Evolutionary conservation across 2,797 vertebrate species (phyloP).

Genomic region (Gallinago stenura): DNA sequence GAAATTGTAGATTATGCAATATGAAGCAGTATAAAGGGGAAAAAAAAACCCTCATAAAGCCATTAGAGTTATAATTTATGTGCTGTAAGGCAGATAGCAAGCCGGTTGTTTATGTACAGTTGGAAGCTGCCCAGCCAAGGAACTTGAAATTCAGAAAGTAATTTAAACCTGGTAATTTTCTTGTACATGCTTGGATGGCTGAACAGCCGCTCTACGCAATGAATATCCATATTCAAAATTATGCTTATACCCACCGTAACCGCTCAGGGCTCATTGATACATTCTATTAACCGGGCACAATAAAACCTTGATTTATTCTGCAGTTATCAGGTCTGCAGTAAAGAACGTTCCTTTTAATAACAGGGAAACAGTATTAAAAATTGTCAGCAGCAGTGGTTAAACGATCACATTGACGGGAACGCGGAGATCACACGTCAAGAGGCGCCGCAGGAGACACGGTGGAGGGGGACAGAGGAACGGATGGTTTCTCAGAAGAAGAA

Average conservation of each 20-base stretch:
- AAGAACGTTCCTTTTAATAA: not conserved
- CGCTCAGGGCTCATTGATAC: conserved; percentile 4
- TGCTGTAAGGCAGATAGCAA: not conserved
- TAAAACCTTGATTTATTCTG: conserved; percentile 5
- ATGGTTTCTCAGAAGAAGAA: too few relatives aligned
- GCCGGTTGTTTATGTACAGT: not conserved
- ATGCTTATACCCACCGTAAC: not conserved
- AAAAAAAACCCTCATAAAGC: not conserved
- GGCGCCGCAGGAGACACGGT: rapidly evolving
- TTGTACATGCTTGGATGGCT: not conserved
- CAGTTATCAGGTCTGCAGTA: not conserved
- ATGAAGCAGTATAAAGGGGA: not conserved
- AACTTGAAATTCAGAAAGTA: not conserved
- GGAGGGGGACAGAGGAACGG: too few relatives aligned
- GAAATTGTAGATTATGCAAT: not conserved
- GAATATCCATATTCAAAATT: conserved; percentile 13
- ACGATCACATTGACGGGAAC: not conserved
- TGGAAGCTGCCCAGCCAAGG: conserved; percentile 17
- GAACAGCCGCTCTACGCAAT: not conserved
- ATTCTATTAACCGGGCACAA: not conserved
- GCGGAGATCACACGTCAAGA: rapidly evolving
- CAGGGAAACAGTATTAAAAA: not conserved
- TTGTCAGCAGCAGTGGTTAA: not conserved
- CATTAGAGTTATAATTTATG: not conserved
- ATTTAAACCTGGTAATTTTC: conserved; percentile 15